These are phyloP conservation scores for Pongo abelii DNA, from an alignment of 2,113 vertebrate genomes.

Conservation along the genomic window DNA sequence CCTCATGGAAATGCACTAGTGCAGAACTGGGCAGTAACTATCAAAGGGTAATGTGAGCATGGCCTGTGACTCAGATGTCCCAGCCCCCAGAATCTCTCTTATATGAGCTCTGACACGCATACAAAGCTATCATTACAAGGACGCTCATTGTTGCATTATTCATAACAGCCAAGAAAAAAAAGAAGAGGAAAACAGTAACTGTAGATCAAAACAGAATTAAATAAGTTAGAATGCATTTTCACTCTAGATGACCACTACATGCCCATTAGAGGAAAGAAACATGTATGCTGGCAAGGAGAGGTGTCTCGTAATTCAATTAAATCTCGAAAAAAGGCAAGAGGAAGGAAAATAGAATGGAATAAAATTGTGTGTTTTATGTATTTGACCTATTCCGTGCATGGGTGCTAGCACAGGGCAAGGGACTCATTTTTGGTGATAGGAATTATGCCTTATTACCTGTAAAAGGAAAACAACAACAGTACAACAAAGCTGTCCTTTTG, in stretches of 20 bases:
- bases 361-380: fast-evolving
- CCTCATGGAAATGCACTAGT: fast-evolving
- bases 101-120: fast-evolving
- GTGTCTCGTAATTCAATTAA: neutral
- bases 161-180: no score
- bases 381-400: neutral
- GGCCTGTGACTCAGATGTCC: no score
- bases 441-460: neutral
- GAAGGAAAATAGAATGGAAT: fast-evolving
- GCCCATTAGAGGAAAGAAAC: neutral
- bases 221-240: no score
- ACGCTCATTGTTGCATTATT: fast-evolving
- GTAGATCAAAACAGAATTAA: neutral
- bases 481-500: neutral
- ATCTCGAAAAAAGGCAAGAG: neutral
- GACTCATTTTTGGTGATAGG: neutral
- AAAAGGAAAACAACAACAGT: neutral
- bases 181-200: neutral
- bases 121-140: neutral
- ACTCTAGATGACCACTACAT: fast-evolving
- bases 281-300: fast-evolving
- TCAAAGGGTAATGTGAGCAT: fast-evolving
- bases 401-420: fast-evolving
- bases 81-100: fast-evolving
- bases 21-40: fast-evolving